Percentiles rank a stretch among this genome's conserved stretches.
These are phyloP conservation scores for Drosophila hydei DNA, from an alignment of 1,140 invertebrate species.

Conservation along the genomic window DNA sequence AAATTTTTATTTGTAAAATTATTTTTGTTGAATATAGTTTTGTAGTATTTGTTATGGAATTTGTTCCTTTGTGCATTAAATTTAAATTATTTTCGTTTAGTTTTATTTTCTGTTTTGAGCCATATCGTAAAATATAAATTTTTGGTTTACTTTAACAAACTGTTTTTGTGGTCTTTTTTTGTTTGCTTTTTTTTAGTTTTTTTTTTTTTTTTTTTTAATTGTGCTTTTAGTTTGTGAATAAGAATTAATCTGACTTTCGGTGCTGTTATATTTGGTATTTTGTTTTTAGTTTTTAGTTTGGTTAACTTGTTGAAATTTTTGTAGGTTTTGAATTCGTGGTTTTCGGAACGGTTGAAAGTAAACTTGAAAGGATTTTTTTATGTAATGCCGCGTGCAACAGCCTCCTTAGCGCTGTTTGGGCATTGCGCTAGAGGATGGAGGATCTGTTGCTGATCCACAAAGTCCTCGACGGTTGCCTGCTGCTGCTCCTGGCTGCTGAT, in stretches of 20 bases:
- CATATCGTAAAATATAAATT: slow-evolving; percentile 12
- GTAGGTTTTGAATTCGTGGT: slow-evolving; percentile 23
- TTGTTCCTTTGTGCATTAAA: slow-evolving; percentile 15
- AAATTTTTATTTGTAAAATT: slow-evolving; percentile 7
- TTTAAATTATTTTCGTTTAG: background rate
- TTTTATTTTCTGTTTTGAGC: slow-evolving; percentile 1
- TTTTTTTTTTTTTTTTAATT: slow-evolving; percentile 25
- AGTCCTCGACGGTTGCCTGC: slow-evolving; percentile 60
- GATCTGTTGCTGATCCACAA: slow-evolving; percentile 53
- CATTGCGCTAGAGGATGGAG: slow-evolving; percentile 58
- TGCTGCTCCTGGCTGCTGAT: slow-evolving; percentile 55
- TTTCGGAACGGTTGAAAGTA: slow-evolving; percentile 43
- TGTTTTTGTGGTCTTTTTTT: slow-evolving; percentile 37
- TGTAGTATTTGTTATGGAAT: slow-evolving; percentile 16
- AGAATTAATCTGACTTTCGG: slow-evolving; percentile 82
- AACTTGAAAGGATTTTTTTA: slow-evolving; percentile 37
- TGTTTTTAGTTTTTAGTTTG: slow-evolving; percentile 44
- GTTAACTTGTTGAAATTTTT: slow-evolving; percentile 52
- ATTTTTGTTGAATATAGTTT: slow-evolving; percentile 22
- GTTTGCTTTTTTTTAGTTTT: slow-evolving; percentile 16
- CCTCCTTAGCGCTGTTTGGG: slow-evolving; percentile 57
- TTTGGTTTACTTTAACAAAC: slow-evolving; percentile 28
- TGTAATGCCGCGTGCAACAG: slow-evolving; percentile 63
- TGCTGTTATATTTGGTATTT: slow-evolving; percentile 50
- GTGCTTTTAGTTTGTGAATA: slow-evolving; percentile 54